Conservation (phyloP, 2,113 vertebrate species). For the Pelvicachromis taeniatus region DNA sequence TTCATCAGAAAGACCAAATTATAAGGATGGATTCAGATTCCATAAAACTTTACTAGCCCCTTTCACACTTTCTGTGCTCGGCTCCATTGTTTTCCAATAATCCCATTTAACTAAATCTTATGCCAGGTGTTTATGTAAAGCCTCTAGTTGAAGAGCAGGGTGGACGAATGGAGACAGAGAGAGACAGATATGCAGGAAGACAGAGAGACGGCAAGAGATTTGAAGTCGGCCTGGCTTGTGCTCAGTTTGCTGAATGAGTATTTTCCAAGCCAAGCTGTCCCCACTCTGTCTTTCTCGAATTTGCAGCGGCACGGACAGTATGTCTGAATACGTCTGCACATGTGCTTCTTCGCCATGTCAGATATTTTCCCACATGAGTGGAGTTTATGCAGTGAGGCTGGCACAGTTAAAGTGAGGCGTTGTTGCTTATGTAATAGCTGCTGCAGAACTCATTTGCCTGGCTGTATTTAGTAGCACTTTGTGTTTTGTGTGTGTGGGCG, state of each 20-base stretch:
- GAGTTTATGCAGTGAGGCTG: conserved; percentile 63
- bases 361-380: conserved; percentile 53
- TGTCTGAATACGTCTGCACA: conserved; percentile 44
- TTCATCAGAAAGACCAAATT: neutral
- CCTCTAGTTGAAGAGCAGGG: neutral
- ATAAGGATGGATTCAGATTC: neutral
- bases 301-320: conserved; percentile 15
- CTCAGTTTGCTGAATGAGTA: conserved; percentile 65
- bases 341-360: conserved; percentile 48
- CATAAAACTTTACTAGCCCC: neutral
- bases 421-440: conserved; percentile 70
- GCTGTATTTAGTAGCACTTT: conserved; percentile 28
- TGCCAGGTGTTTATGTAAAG: conserved; percentile 65
- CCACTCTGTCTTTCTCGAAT: conserved; percentile 37
- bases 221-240: conserved; percentile 47
- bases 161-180: neutral
- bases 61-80: neutral
- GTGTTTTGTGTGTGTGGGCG: neutral
- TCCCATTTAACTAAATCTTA: conserved; percentile 22
- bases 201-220: conserved; percentile 37
- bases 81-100: conserved; percentile 16
- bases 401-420: conserved; percentile 47
- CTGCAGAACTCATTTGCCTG: conserved; percentile 65
- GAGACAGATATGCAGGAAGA: conserved; percentile 6
- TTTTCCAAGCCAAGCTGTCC: conserved; percentile 57